Base-by-base conservation (phyloP, 92 coral and sea anemone species). In the Zoanthus sociatus region DNA sequence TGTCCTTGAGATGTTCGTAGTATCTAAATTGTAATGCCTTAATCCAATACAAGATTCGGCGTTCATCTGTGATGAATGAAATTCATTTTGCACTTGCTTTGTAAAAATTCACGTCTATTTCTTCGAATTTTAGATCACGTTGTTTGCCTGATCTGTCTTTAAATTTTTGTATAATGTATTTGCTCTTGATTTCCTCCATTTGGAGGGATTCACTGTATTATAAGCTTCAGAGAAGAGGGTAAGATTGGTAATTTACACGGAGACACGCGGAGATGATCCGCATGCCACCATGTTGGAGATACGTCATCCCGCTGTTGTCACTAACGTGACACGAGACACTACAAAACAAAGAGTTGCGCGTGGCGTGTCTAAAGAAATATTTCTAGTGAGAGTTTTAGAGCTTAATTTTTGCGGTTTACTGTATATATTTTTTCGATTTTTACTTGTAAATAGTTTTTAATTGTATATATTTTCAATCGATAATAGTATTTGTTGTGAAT, bases 131-230 rank as follows among this genome's bases (percentile, higher is more conserved):
- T 7, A 68, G 9, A 44, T 68, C 45, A 21, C 73, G 37, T 68
- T 68, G 73, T 68, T 68, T 68, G 37, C 73, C 73, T 1, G 44
- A 21, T 68, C 44, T 68, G 3, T 68, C 73, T 26, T 68, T 68
- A 32, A 68, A 68, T 68, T 26, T 68, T 26, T 18, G 37, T 21
- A 68, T 68, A 12, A 68, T 68, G 73, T 68, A 68, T 16, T 68
- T 68, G 73, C 45, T 68, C 45, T 68, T 6, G 73, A 68, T 68
- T 20, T 68, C 44, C 73, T 68, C 73, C 73, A 68, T 68, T 68
- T 68, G 73, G 73, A 68, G 73, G 73, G 73, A 6, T 21, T 68
- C 73, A 68, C 73, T 68, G 73, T 68, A 21, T 68, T 32, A 6
- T 21, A 68, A 68, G 42, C 73, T 26, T 68, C 73, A 68, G 42